These are phyloP conservation scores for Hiodon tergisus DNA, from an alignment of 2,113 vertebrate genomes.

Conservation along the genomic window DNA sequence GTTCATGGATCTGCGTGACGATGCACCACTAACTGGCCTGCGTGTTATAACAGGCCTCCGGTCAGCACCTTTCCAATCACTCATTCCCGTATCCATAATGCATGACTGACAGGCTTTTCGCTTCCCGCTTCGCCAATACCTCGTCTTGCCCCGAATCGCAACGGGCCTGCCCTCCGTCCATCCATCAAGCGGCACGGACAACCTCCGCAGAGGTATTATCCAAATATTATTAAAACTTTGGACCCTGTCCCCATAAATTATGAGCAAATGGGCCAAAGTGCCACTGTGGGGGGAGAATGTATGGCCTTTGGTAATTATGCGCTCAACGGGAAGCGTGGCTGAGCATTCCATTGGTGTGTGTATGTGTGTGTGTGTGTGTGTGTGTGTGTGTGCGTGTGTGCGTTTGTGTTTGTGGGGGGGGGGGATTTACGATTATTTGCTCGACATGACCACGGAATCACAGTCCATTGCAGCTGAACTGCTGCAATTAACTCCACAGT, in stretches of 20 bases:
- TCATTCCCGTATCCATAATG: conserved; percentile 85
- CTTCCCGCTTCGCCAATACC: conserved; percentile 49
- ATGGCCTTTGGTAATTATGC: conserved; percentile 81
- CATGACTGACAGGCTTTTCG: conserved; percentile 66
- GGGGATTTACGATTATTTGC: conserved; percentile 68
- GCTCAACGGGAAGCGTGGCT: conserved; percentile 86
- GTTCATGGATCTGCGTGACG: conserved; percentile 79
- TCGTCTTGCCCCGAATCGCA: conserved; percentile 85
- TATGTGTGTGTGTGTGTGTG: conserved; percentile 15
- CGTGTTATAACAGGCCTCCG: conserved; percentile 30
- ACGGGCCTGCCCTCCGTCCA: conserved; percentile 68
- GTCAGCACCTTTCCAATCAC: conserved; percentile 49
- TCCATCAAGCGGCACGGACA: conserved; percentile 74
- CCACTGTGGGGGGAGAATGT: conserved; percentile 70
- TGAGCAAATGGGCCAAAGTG: conserved; percentile 65
- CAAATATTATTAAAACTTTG: conserved; percentile 96
- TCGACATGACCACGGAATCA: conserved; percentile 85
- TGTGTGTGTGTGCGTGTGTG: conserved; percentile 35
- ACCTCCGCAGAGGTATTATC: conserved; percentile 79
- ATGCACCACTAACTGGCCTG: conserved; percentile 63
- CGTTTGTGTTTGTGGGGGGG: conserved; percentile 60
- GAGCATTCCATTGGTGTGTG: conserved; percentile 65
- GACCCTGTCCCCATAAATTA: conserved; percentile 86
- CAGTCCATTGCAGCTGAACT: conserved; percentile 87
- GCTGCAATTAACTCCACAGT: conserved; percentile 81